phyloP scores from a whole-genome alignment of 2,797 vertebrate genomes.

The Chloroceryle inda region DNA sequence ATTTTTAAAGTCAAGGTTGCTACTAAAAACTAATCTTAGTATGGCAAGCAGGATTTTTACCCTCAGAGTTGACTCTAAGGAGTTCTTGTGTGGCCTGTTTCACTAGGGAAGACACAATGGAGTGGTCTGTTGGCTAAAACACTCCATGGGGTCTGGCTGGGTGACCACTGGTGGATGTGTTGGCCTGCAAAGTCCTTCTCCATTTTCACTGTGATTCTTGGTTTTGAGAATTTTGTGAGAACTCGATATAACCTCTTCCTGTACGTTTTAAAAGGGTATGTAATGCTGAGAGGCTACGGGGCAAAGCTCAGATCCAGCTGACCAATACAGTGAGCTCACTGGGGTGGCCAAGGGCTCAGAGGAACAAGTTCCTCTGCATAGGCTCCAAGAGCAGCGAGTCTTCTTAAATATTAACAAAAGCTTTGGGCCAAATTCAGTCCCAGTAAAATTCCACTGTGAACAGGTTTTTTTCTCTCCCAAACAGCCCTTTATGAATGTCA shows the following conservation, averaged over 20 bases:
- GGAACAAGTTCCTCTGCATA: fast-evolving
- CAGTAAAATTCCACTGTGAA: background rate
- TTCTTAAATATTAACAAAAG: background rate
- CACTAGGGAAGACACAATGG: fast-evolving
- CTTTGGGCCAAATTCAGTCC: background rate
- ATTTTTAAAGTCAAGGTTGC: background rate
- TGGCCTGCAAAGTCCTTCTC: background rate
- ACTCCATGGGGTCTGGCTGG: fast-evolving
- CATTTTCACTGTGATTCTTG: background rate
- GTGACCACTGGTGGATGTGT: background rate
- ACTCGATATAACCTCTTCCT: background rate
- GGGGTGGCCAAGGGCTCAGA: fast-evolving
- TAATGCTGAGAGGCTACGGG: background rate
- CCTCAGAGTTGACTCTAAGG: background rate
- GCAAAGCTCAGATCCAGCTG: background rate
- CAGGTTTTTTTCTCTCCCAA: background rate
- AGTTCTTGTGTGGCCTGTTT: background rate
- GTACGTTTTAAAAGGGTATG: background rate
- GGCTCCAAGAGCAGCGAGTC: background rate
- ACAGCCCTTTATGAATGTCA: background rate
- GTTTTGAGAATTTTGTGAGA: background rate
- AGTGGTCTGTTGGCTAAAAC: background rate
- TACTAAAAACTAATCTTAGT: background rate
- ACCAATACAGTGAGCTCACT: background rate
- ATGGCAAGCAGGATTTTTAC: background rate